Evolutionary conservation across 2,113 vertebrate genomes (phyloP).

Genomic region (Anseranas semipalmata): DNA sequence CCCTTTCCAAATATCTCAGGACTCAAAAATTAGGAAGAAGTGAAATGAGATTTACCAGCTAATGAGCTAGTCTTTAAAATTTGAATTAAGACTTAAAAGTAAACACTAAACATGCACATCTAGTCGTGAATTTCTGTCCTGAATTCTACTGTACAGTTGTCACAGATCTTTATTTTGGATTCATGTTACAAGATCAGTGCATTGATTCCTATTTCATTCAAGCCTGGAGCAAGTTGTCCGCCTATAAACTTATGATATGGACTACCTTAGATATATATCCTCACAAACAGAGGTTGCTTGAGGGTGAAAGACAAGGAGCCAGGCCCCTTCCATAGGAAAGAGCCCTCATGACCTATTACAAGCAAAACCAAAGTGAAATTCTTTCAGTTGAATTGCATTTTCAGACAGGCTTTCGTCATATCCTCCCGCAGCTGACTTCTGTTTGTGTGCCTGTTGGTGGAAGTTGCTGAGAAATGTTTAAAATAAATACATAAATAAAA

Average conservation of each 20-base stretch:
- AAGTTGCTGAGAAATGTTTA: neutral
- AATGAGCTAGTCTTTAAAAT: neutral
- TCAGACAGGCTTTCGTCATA: neutral
- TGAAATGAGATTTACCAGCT: constrained; percentile 15
- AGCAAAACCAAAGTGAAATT: accelerated
- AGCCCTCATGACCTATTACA: neutral
- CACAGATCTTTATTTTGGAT: neutral
- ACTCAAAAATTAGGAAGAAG: constrained; percentile 7
- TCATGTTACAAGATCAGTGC: neutral
- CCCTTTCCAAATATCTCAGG: constrained; percentile 19
- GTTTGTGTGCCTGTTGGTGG: neutral
- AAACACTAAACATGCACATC: neutral
- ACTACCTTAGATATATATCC: neutral
- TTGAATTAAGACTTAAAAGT: neutral
- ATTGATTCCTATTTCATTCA: neutral
- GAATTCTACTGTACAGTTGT: neutral
- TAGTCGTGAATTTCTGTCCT: neutral
- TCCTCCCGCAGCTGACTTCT: neutral
- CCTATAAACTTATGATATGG: neutral
- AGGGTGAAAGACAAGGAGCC: neutral
- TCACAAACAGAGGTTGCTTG: neutral
- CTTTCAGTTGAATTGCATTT: neutral
- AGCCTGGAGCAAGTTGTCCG: neutral
- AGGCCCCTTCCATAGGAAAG: neutral
- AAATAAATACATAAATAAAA: neutral